A percentile compares a stretch with the other conserved stretches of the same genome.
Evolutionary conservation across 2,113 vertebrate genomes (phyloP).

Genomic region (Scomber scombrus): DNA sequence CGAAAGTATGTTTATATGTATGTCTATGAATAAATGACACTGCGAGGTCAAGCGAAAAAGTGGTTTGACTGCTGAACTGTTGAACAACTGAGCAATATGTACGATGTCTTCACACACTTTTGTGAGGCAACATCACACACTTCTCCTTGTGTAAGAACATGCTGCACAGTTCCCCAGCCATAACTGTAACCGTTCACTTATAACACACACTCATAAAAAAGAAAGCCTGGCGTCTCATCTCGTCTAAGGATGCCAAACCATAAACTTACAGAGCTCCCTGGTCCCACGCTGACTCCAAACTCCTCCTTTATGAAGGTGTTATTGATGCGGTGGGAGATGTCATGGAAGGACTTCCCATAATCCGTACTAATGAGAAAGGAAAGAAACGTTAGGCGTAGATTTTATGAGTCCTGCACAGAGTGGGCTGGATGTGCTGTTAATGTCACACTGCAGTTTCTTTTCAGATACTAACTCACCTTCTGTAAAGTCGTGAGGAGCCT

Average conservation of each 20-base stretch:
- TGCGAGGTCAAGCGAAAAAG: not conserved
- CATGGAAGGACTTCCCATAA: conserved; percentile 87
- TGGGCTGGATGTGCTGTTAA: not conserved
- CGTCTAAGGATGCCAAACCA: not conserved
- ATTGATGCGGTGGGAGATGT: conserved; percentile 86
- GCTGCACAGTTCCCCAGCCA: not conserved
- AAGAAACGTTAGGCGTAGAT: not conserved
- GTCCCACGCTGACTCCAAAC: conserved; percentile 86
- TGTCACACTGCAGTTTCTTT: not conserved
- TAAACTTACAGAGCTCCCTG: conserved; percentile 81
- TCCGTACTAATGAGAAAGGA: conserved; percentile 77
- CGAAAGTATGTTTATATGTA: not conserved
- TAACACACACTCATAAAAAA: not conserved
- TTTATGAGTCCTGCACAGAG: not conserved
- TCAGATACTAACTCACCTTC: conserved; percentile 76
- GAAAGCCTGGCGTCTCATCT: not conserved
- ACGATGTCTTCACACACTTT: conserved; percentile 29
- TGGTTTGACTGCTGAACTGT: not conserved
- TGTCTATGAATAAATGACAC: too few species aligned
- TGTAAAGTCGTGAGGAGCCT: conserved; percentile 84
- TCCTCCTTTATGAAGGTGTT: conserved; percentile 85
- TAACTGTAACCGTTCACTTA: not conserved
- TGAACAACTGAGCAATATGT: not conserved
- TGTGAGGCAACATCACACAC: conserved; percentile 22
- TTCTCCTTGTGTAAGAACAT: not conserved